Evolutionary conservation across 2,888 invertebrate genomes (phyloP).

Genomic region (Leptinotarsa tumamoca): DNA sequence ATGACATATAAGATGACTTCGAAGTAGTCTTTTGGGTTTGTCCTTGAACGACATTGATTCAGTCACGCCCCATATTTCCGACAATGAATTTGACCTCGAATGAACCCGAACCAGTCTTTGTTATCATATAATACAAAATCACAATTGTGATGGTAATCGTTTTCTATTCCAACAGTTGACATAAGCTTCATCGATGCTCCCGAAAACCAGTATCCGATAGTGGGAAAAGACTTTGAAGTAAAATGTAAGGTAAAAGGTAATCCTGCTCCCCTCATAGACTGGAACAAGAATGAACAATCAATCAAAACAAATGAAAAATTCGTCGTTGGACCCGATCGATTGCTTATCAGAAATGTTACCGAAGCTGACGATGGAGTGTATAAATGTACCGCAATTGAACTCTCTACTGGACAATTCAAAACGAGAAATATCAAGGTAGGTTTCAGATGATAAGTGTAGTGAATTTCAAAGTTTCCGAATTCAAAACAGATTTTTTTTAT

Average conservation of each 20-base stretch:
- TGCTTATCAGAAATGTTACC: constrained; percentile 81
- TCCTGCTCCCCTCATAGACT: constrained; percentile 87
- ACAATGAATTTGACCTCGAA: too few relatives aligned
- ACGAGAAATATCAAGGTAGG: constrained; percentile 81
- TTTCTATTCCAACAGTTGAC: constrained; percentile 71
- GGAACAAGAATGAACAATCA: constrained; percentile 82
- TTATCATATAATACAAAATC: too few relatives aligned
- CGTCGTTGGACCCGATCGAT: constrained; percentile 81
- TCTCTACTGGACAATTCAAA: constrained; percentile 82
- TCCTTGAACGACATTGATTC: too few relatives aligned
- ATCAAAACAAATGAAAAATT: constrained; percentile 76
- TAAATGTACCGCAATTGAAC: constrained; percentile 88
- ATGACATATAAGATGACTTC: too few relatives aligned
- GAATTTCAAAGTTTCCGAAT: too few relatives aligned
- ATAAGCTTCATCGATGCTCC: constrained; percentile 89
- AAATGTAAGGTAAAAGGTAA: constrained; percentile 87
- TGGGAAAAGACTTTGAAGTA: constrained; percentile 81
- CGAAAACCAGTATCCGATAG: constrained; percentile 82
- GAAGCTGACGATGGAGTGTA: constrained; percentile 89
- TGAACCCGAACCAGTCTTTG: too few relatives aligned
- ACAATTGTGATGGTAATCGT: not conserved
- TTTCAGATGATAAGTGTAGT: not conserved
- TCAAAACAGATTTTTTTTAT: too few relatives aligned
- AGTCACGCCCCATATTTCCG: too few relatives aligned
- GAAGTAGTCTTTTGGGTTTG: too few relatives aligned